These are phyloP conservation scores for Phyto melanocephala DNA, from an alignment of 2,888 invertebrate genomes.

Conservation along the genomic window DNA sequence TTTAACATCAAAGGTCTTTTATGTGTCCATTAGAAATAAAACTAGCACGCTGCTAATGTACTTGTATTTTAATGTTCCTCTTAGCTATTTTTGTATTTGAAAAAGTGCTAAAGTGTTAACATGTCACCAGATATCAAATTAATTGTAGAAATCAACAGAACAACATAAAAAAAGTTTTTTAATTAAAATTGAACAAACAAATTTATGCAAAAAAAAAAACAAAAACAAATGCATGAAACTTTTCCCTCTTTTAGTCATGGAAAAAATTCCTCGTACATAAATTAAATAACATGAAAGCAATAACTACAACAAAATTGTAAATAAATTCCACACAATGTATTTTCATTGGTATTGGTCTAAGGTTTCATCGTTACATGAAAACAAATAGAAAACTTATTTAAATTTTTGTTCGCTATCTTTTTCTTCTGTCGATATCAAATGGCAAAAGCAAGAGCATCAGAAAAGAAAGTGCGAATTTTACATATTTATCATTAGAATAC, in stretches of 20 bases:
- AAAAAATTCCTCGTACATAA: constrained; percentile 12
- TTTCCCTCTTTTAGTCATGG: constrained; percentile 6
- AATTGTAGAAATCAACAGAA: constrained; percentile 66
- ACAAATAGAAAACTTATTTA: constrained; percentile 22
- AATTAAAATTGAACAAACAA: constrained; percentile 66
- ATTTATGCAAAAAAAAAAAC: constrained; percentile 47
- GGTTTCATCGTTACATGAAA: constrained; percentile 4
- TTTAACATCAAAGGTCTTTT: too few relatives aligned
- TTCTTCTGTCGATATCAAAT: neutral
- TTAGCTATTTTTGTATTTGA: too few relatives aligned
- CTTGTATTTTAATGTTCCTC: too few relatives aligned
- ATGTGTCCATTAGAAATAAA: too few relatives aligned
- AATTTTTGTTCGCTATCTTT: neutral
- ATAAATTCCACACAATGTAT: neutral
- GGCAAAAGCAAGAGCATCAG: neutral
- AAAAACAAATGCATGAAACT: constrained; percentile 4
- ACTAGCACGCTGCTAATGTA: too few relatives aligned
- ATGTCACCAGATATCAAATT: constrained; percentile 67
- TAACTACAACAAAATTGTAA: neutral
- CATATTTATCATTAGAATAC: neutral
- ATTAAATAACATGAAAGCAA: constrained; percentile 26
- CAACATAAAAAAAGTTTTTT: constrained; percentile 60
- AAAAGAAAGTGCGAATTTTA: neutral
- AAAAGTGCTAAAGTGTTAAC: constrained; percentile 64
- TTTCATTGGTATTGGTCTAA: neutral